Evolutionary conservation across 2,888 invertebrate genomes (phyloP), one percentile per base, ranked within the genome.

Genomic region (Sphecodes monilicornis): DNA sequence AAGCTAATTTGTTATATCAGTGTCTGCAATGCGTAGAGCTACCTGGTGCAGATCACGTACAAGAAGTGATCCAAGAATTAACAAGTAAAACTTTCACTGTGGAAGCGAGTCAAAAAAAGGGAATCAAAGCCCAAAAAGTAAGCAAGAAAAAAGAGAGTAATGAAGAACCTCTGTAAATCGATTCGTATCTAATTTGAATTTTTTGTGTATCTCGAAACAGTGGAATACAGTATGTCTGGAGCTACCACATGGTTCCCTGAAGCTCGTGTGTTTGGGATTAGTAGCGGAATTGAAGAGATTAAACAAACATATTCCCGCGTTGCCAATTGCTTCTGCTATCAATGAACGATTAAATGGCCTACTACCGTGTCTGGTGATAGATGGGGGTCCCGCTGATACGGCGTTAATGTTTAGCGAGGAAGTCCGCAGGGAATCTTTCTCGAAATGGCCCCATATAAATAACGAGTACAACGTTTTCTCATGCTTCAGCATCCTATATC

Each of bases 401-500:
- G 96, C 96, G 76, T 95, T 96, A 46, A 99, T 99, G 99, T 98
- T 98, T 94, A 98, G 98, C 88, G 99, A 99, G 95, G 98, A 98
- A 0, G 98, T 98, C 85, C 96, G 99, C 69, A 96, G 98, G 90
- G 97, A 98, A 93, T 98, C 99, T 0, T 99, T 99, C 95, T 97
- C 97, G 88, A 97, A 98, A 93, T 99, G 99, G 99, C 99, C 99
- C 3, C 99, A 99, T 93, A 98, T 98, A 98, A 98, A 98, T 95
- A 99, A 98, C 95, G 98, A 98, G 98, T 98, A 93, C 95, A 96
- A 95, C 36, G 22, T 57, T 79, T 74, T 57, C 3, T n/a, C 4
- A 54, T n/a, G 11, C n/a, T 54, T 54, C 4, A 54, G 1, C 4
- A 16, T 43, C 16, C 2, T 43, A 43, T 43, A 43, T 43, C 16